Percentiles rank a stretch among this genome's conserved stretches.
phyloP scores from a whole-genome alignment of 1,140 invertebrate genomes.

The Neodiprion fabricii region DNA sequence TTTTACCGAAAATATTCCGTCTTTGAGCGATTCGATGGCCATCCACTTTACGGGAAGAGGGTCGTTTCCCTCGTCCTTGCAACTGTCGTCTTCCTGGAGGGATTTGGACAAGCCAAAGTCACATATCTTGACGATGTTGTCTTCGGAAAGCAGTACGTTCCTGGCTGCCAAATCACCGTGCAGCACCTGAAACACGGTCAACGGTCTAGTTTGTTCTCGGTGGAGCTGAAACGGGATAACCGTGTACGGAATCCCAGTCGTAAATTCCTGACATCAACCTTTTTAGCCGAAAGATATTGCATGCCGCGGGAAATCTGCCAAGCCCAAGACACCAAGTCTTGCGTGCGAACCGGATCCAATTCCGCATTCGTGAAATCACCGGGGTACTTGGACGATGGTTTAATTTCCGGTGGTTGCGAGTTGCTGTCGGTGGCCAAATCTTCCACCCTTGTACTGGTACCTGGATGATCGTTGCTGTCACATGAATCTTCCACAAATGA shows the following conservation, averaged over 20 bases:
- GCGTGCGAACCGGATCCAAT: slow-evolving; percentile 73
- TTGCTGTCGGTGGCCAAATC: slow-evolving; percentile 41
- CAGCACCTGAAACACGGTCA: slow-evolving; percentile 68
- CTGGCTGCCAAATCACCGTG: slow-evolving; percentile 97
- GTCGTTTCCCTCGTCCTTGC: slow-evolving; percentile 88
- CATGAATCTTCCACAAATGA: slow-evolving; percentile 46
- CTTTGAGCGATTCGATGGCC: slow-evolving; percentile 81
- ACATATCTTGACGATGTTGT: slow-evolving; percentile 92
- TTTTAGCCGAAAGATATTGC: slow-evolving; percentile 89
- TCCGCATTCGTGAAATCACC: slow-evolving; percentile 71
- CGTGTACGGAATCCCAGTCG: background rate
- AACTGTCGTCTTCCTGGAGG: slow-evolving; percentile 91
- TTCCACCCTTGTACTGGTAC: slow-evolving; percentile 42
- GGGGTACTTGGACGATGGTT: slow-evolving; percentile 77
- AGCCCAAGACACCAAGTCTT: slow-evolving; percentile 88
- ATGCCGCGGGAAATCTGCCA: slow-evolving; percentile 95
- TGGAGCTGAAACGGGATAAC: background rate
- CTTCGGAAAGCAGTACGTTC: slow-evolving; percentile 90
- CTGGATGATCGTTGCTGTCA: slow-evolving; percentile 36
- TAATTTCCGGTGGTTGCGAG: slow-evolving; percentile 68
- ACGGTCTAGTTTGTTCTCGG: background rate
- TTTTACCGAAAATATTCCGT: slow-evolving; percentile 83
- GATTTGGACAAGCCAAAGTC: slow-evolving; percentile 95
- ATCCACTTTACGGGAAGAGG: slow-evolving; percentile 84
- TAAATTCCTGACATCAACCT: slow-evolving; percentile 63